A percentile compares a stretch with the other conserved stretches of the same genome.
These are phyloP conservation scores for Melanotaenia pygmaea DNA, from an alignment of 2,797 vertebrate genomes.

Conservation along the genomic window DNA sequence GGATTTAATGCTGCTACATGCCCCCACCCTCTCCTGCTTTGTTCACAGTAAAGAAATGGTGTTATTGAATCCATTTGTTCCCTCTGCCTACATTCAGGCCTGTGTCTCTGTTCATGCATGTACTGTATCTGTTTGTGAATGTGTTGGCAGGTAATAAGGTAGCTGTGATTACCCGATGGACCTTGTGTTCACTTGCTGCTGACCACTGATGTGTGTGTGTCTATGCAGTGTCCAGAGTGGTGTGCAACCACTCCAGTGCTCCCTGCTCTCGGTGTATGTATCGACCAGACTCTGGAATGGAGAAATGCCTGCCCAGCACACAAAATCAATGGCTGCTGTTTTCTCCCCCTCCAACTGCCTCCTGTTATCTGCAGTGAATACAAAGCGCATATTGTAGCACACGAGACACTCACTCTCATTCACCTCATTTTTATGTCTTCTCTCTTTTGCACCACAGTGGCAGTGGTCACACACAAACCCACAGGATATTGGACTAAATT, in stretches of 20 bases:
- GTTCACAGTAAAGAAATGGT: constrained; percentile 51
- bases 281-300: constrained; percentile 83
- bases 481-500: constrained; percentile 60
- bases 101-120: constrained; percentile 40
- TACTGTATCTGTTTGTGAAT: constrained; percentile 34
- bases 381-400: constrained; percentile 71
- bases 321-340: constrained; percentile 85
- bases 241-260: constrained; percentile 56
- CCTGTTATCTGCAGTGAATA: constrained; percentile 79
- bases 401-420: constrained; percentile 52
- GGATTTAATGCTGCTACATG: constrained; percentile 72
- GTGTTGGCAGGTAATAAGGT: constrained; percentile 62
- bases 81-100: constrained; percentile 35
- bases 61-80: constrained; percentile 63
- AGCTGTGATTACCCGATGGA: constrained; percentile 73
- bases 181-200: constrained; percentile 60
- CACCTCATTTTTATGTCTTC: constrained; percentile 58
- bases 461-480: constrained; percentile 37
- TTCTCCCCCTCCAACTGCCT: constrained; percentile 70
- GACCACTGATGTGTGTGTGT: constrained; percentile 44
- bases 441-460: constrained; percentile 25
- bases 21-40: constrained; percentile 22
- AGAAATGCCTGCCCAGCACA: constrained; percentile 81
- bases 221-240: constrained; percentile 60
- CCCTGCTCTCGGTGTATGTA: constrained; percentile 66